Percentiles rank a stretch among this genome's conserved stretches.
Evolutionary conservation across 1,140 invertebrate genomes (phyloP).

Genomic region (Pachypsylla venusta): DNA sequence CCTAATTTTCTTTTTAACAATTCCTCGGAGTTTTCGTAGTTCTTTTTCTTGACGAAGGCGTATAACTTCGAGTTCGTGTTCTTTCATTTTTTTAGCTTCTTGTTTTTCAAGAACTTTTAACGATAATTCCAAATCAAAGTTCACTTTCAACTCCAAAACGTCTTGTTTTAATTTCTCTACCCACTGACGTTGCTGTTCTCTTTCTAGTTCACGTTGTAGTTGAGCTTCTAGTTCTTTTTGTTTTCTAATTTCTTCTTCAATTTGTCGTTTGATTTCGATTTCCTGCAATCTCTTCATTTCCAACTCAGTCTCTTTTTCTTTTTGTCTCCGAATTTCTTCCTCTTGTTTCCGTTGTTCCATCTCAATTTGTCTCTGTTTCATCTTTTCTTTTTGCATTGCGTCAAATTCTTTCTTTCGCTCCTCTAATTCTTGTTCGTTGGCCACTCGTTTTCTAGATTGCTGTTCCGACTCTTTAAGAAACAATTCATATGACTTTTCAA

Average conservation of each 20-base stretch:
- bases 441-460: constrained; percentile 1
- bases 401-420: constrained; percentile 6
- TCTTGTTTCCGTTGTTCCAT: not conserved
- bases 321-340: not conserved
- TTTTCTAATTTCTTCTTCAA: not conserved
- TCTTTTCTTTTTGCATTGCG: not conserved
- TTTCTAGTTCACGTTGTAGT: not conserved
- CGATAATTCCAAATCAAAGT: not conserved
- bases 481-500: not conserved
- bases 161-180: not conserved
- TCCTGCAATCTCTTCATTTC: not conserved
- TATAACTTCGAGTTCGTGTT: not conserved
- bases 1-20: constrained; percentile 4
- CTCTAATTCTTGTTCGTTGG: not conserved
- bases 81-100: not conserved
- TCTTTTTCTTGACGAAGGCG: not conserved
- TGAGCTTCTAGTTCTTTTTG: constrained; percentile 3
- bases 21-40: not conserved
- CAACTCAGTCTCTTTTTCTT: not conserved
- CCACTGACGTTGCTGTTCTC: not conserved
- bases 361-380: not conserved
- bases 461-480: not conserved
- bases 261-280: not conserved
- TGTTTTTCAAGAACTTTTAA: not conserved
- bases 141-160: not conserved